Evolutionary conservation across 2,797 vertebrate species (phyloP), one percentile per base, ranked within the genome.

Genomic region (Carcharodon carcharias): DNA sequence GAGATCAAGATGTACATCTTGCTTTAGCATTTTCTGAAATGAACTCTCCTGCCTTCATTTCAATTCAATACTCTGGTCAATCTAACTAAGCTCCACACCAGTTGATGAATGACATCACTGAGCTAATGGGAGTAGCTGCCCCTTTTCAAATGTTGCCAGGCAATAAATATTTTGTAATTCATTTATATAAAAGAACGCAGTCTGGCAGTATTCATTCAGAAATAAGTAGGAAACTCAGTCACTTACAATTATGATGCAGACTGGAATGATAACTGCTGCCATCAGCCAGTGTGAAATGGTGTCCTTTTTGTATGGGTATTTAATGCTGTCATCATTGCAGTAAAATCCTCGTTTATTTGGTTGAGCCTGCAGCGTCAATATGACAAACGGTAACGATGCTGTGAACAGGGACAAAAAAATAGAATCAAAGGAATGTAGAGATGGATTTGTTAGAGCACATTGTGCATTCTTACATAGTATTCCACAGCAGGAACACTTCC

Each of bases 301-400:
- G 97, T 99, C 99, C 0, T 97, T 96, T 96, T 97, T 98, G 65
- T 98, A 96, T 3, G 99, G 99, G 97, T 99, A 99, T 96, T 96
- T 98, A 97, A 99, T 99, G 97, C 98, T 99, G 96, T 99, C 98
- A 0, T 99, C 99, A 0, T 98, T 97, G 65, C 99, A 99, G 97
- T 99, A 98, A 97, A 99, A 98, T 0, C 98, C 98, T 21, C 99
- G 97, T 96, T 98, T 97, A 97, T 99, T 99, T 0, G 99, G 99
- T 61, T 98, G 97, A 96, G 97, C 99, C 95, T 98, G 97, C 87
- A 99, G 97, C 0, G 97, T 99, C 98, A 99, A 98, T 96, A 99
- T 97, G 96, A 98, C 28, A 82, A 98, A 99, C 65, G 99, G 99
- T 97, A 99, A 97, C 0, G 98, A 97, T 0, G 99, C 99, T 99